These are phyloP conservation scores for Melanostoma scalare DNA, from an alignment of 2,888 invertebrate species.

Conservation along the genomic window DNA sequence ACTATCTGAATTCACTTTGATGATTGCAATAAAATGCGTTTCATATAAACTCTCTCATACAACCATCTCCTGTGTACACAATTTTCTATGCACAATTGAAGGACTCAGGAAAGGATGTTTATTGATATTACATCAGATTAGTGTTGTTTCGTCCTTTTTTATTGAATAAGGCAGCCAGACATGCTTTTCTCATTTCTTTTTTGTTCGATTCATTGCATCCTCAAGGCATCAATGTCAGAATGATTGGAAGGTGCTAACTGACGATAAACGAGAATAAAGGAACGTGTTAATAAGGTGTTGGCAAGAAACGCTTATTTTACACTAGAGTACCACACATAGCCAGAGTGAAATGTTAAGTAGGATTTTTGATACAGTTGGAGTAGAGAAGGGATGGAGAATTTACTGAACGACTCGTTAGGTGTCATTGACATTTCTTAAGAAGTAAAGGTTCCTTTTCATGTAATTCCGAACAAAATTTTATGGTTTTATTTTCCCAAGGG, in stretches of 20 bases:
- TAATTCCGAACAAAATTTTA: too few species aligned
- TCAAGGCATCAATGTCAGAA: background rate
- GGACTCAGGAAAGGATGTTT: background rate
- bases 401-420: slow-evolving; percentile 50
- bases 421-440: slow-evolving; percentile 43
- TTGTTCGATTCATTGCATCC: slow-evolving; percentile 41
- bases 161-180: background rate
- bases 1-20: slow-evolving; percentile 47
- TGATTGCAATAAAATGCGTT: slow-evolving; percentile 42
- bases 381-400: slow-evolving; percentile 17
- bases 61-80: slow-evolving; percentile 25
- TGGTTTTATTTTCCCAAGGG: too few species aligned
- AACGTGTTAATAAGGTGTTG: slow-evolving; percentile 18
- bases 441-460: background rate
- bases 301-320: background rate
- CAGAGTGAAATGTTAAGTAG: slow-evolving; percentile 26
- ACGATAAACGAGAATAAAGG: slow-evolving; percentile 2
- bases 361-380: too few species aligned
- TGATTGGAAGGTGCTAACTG: slow-evolving; percentile 38
- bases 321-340: background rate
- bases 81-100: slow-evolving; percentile 31
- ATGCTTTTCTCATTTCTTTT: background rate
- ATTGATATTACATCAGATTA: too few species aligned
- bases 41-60: background rate
- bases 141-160: background rate